Evolutionary conservation across 2,888 invertebrate genomes (phyloP), one percentile per base, ranked within the genome.

Genomic region (Pseudococcus viburni): DNA sequence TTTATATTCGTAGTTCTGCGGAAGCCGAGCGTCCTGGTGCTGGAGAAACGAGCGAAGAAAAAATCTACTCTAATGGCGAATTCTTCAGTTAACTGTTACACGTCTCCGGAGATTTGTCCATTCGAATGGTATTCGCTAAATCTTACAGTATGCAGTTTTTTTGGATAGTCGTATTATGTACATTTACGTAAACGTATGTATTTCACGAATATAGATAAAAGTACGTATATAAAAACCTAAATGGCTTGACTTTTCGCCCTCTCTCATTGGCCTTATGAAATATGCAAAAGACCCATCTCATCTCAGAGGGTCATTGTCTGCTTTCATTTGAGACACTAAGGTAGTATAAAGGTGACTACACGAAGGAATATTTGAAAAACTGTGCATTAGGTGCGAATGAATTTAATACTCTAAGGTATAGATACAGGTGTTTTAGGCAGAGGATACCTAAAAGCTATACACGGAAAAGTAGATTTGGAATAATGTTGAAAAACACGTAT

Each of bases 41-140:
- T 8, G 59, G 7, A 64, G 22, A 73, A 15, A 6, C 15, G 33
- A 33, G 33, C 17, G 26, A 26, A 26, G 42, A 39, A 73, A 73
- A 73, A 73, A 33, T 64, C 19, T 64, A 64, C 73, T 73, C 73
- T 73, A 73, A 73, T 73, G 73, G 73, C 73, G 33, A 73, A 73
- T 73, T 73, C 73, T 73, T 73, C 33, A 73, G 73, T 73, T 73
- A 73, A 73, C 73, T 73, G 73, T 33, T 73, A 73, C 73, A 73
- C 8, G 73, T 73, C 73, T 73, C 73, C 11, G 15, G 73, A 73
- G 73, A 73, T 73, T 73, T 33, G 73, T 33, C 73, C 73, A 33
- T 73, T 73, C 73, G 73, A 73, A 73, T 73, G 73, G 33, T 73
- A 73, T 73, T 33, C 73, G 73, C 73, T 73, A 73, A 73, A 73